Conservation (phyloP, 2,888 invertebrate species). For the Agrochola litura region DNA sequence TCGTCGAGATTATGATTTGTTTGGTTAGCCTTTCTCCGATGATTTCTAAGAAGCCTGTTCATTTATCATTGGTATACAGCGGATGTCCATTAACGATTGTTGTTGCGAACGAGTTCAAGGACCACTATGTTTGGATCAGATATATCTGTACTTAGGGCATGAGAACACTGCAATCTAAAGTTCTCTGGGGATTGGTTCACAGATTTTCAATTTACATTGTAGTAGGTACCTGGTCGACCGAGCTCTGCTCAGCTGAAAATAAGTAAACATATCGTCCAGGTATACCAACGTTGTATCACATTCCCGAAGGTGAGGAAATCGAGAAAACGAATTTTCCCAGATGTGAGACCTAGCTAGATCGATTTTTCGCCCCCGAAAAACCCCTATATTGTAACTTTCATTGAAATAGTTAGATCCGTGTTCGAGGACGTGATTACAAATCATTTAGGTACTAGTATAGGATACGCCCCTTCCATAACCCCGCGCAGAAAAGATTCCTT, state of each 20-base stretch:
- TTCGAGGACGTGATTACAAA: no score
- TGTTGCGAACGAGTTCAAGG: constrained; percentile 77
- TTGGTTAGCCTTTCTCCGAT: constrained; percentile 64
- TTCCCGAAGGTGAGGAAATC: no score
- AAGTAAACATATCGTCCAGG: no score
- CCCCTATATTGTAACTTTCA: no score
- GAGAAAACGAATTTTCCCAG: no score
- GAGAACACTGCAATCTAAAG: constrained; percentile 40
- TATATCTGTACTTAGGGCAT: constrained; percentile 61
- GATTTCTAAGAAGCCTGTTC: constrained; percentile 73
- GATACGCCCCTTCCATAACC: constrained; percentile 5
- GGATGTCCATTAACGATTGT: constrained; percentile 81
- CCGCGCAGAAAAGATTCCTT: background rate
- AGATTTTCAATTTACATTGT: constrained; percentile 22
- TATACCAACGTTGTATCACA: no score
- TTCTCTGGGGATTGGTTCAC: constrained; percentile 26
- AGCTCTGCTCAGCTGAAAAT: no score
- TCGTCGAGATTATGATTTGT: constrained; percentile 52
- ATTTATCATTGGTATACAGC: constrained; percentile 70
- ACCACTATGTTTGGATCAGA: constrained; percentile 67
- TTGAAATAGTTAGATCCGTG: no score
- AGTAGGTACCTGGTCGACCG: no score
- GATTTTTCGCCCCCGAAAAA: no score
- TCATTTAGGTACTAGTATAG: no score
- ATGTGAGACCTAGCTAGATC: no score